These are phyloP conservation scores for Herpailurus yagouaroundi DNA, from an alignment of 2,113 vertebrate genomes.

Conservation along the genomic window DNA sequence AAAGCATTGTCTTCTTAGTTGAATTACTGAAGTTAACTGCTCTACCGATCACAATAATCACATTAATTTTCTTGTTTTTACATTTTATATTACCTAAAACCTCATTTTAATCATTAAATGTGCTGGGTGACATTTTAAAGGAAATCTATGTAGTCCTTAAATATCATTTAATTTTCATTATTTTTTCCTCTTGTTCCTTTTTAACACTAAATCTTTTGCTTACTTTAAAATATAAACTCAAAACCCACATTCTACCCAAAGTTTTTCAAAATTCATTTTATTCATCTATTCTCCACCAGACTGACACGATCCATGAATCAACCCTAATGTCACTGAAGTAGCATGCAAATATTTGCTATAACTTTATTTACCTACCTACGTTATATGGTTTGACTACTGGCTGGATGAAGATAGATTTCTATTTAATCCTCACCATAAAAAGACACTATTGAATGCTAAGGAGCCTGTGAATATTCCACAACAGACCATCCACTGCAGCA, in stretches of 20 bases:
- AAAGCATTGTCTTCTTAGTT: background rate
- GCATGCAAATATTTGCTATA: slow-evolving; percentile 46
- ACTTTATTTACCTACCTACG: slow-evolving; percentile 26
- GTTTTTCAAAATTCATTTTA: background rate
- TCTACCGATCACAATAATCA: background rate
- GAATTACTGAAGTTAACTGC: background rate
- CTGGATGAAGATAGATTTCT: background rate
- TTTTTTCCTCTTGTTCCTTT: background rate
- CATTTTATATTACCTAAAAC: slow-evolving; percentile 17
- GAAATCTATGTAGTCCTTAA: background rate
- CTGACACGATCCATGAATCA: background rate
- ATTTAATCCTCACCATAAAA: slow-evolving; percentile 27
- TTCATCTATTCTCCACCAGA: background rate
- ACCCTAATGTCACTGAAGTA: background rate
- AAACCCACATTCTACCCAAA: background rate
- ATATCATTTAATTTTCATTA: background rate
- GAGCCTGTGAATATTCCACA: background rate
- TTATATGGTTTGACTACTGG: background rate
- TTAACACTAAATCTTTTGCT: background rate
- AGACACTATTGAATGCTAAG: background rate
- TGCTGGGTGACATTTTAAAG: background rate
- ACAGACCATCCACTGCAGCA: background rate
- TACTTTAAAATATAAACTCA: background rate
- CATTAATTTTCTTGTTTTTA: background rate
- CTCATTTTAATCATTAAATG: slow-evolving; percentile 4